Conservation (phyloP, 1,140 invertebrate genomes). For the Amyelois transitella region DNA sequence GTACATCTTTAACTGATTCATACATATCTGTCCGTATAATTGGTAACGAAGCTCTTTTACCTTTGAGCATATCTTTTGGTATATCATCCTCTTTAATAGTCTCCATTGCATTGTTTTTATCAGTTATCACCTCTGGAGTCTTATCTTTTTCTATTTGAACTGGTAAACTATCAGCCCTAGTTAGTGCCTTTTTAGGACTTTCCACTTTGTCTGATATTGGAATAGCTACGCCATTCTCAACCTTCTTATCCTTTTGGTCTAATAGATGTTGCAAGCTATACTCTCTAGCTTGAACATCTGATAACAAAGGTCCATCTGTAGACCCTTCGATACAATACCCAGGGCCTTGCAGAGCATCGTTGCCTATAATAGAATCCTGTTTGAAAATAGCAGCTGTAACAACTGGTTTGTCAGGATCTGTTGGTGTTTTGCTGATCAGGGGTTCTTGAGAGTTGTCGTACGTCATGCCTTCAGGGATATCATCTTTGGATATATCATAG, state of each 20-base stretch:
- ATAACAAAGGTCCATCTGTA: constrained; percentile 66
- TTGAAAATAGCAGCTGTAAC: constrained; percentile 80
- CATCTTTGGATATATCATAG: constrained; percentile 75
- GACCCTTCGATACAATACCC: constrained; percentile 71
- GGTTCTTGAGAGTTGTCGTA: constrained; percentile 65
- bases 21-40: constrained; percentile 62
- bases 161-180: constrained; percentile 58
- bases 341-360: constrained; percentile 57
- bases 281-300: constrained; percentile 69
- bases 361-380: constrained; percentile 74
- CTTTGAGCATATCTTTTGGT: constrained; percentile 43
- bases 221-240: constrained; percentile 62
- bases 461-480: constrained; percentile 56
- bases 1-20: constrained; percentile 60
- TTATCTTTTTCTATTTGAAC: constrained; percentile 49
- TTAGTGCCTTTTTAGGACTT: constrained; percentile 44
- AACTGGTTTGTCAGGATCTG: constrained; percentile 77
- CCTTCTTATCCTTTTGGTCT: constrained; percentile 57
- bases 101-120: constrained; percentile 41
- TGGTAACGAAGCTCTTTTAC: constrained; percentile 63
- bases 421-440: constrained; percentile 63
- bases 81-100: constrained; percentile 56
- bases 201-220: constrained; percentile 52
- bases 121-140: constrained; percentile 14
- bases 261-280: constrained; percentile 65